phyloP scores from a whole-genome alignment of 2,888 invertebrate genomes.

The Troides aeacus region DNA sequence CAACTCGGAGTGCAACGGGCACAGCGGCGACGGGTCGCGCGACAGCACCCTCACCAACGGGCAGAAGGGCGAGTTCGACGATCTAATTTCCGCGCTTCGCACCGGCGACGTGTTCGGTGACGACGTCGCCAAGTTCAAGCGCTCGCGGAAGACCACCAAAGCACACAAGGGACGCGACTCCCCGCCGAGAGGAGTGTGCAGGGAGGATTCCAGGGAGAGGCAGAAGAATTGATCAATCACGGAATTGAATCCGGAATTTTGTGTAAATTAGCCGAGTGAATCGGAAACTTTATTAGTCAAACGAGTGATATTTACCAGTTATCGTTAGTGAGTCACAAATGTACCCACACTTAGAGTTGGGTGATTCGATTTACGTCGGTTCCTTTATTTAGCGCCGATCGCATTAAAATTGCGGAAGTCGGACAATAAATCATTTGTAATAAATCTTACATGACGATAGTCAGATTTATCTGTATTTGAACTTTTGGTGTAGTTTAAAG shows the following conservation, averaged over 20 bases:
- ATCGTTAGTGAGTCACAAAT: constrained; percentile 5
- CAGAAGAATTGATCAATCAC: constrained; percentile 61
- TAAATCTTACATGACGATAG: constrained; percentile 21
- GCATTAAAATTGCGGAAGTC: not conserved
- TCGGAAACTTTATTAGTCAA: constrained; percentile 23
- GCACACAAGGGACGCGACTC: constrained; percentile 70
- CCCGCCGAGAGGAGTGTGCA: constrained; percentile 63
- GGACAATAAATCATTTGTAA: constrained; percentile 8
- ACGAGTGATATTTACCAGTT: constrained; percentile 27
- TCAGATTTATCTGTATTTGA: constrained; percentile 23
- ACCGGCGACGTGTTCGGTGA: constrained; percentile 98
- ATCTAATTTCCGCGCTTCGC: constrained; percentile 94
- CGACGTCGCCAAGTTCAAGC: constrained; percentile 93
- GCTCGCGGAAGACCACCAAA: constrained; percentile 72
- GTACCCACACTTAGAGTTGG: not conserved
- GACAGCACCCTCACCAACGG: constrained; percentile 66
- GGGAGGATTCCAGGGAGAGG: constrained; percentile 73
- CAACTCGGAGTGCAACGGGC: constrained; percentile 80
- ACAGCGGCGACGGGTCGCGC: constrained; percentile 56
- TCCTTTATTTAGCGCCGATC: not conserved
- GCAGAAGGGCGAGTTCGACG: constrained; percentile 95
- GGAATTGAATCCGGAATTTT: constrained; percentile 22
- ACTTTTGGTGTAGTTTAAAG: constrained; percentile 6
- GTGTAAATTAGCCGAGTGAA: constrained; percentile 16
- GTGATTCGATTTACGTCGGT: no score